A percentile compares a stretch with the other conserved stretches of the same genome.
These are phyloP conservation scores for Latrodectus geometricus DNA, from an alignment of 1,140 invertebrate genomes.

Conservation along the genomic window DNA sequence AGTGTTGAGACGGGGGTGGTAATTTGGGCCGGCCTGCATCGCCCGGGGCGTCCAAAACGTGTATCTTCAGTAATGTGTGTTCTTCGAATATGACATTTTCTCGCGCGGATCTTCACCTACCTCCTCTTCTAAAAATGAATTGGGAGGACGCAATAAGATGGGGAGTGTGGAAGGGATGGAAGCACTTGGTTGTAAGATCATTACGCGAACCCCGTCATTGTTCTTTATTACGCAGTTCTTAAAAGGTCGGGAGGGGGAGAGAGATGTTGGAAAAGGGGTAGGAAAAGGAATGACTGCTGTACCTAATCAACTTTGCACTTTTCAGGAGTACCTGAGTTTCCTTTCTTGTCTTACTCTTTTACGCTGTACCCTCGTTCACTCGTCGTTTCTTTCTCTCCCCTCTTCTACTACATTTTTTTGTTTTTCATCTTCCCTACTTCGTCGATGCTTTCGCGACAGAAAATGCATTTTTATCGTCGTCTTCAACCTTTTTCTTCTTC, in stretches of 20 bases:
- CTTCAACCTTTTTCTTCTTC: slow-evolving; percentile 13
- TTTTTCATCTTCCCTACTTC: not conserved
- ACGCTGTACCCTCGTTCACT: not conserved
- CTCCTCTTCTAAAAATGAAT: slow-evolving; percentile 18
- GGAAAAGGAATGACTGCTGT: slow-evolving; percentile 55
- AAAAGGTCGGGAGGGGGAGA: slow-evolving; percentile 37
- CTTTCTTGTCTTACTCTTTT: not conserved
- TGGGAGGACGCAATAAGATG: not conserved
- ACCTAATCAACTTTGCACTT: slow-evolving; percentile 60
- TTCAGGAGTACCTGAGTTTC: slow-evolving; percentile 46
- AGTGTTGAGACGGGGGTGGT: slow-evolving; percentile 23
- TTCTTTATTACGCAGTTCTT: slow-evolving; percentile 56
- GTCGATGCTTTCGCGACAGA: slow-evolving; percentile 28
- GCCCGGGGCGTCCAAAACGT: slow-evolving; percentile 43
- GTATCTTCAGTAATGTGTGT: slow-evolving; percentile 61
- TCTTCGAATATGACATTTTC: slow-evolving; percentile 62
- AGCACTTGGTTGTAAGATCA: slow-evolving; percentile 57
- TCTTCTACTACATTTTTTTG: not conserved
- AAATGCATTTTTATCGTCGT: slow-evolving; percentile 57
- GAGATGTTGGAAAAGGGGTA: not conserved
- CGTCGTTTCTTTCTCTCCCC: not conserved
- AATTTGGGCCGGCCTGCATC: slow-evolving; percentile 35
- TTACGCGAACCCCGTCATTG: slow-evolving; percentile 41
- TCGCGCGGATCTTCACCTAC: slow-evolving; percentile 9
- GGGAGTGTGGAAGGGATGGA: not conserved